A percentile compares a stretch with the other conserved stretches of the same genome.
Evolutionary conservation across 2,113 vertebrate genomes (phyloP).

Genomic region (Amblyornis subalaris): DNA sequence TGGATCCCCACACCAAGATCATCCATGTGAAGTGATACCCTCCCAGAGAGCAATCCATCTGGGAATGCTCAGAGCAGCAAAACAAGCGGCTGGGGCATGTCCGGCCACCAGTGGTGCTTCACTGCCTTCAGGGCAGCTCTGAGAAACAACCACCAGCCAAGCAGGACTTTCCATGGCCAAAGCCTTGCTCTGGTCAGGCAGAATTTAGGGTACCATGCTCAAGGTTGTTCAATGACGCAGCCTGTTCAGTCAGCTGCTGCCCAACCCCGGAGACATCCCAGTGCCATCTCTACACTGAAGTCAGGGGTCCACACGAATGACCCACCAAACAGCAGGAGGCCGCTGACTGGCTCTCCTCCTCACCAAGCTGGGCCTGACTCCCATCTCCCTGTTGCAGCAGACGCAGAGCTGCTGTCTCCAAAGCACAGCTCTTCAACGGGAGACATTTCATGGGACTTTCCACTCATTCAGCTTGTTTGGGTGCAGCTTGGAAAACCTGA

Average conservation of each 20-base stretch:
- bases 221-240: not conserved
- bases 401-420: not conserved
- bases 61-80: not conserved
- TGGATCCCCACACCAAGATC: rapidly evolving
- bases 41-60: rapidly evolving
- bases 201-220: not conserved
- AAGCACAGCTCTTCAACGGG: rapidly evolving
- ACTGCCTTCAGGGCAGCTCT: not conserved
- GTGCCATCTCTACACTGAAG: rapidly evolving
- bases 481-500: not conserved
- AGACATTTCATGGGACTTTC: not conserved
- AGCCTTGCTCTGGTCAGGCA: not conserved
- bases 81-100: not conserved
- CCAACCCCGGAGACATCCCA: not conserved
- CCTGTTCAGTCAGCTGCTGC: not conserved
- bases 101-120: not conserved
- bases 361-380: rapidly evolving
- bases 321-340: rapidly evolving
- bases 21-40: not conserved
- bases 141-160: not conserved
- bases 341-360: not conserved
- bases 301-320: rapidly evolving
- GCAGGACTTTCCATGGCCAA: not conserved
- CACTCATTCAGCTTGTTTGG: not conserved
- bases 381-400: not conserved